Base-by-base conservation (phyloP, 2,113 vertebrate species). In the Leiothrix lutea region DNA sequence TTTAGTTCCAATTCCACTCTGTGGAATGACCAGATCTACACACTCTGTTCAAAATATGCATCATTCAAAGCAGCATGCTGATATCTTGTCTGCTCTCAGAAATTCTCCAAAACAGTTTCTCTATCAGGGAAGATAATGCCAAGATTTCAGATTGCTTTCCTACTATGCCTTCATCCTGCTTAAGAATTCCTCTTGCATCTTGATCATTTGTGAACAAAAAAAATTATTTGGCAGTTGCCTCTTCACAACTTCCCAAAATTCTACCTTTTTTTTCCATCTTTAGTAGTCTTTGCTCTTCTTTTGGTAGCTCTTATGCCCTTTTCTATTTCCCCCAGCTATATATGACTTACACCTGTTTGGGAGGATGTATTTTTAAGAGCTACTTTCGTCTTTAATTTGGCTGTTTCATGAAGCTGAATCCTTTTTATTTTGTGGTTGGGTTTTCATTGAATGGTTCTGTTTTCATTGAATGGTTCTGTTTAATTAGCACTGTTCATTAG, bases 401-500 rank as follows among this genome's bases (percentile, higher is more conserved):
- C 35, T 71, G 12, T 79, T 96, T 80, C 74, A 73, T 2, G 20
- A 86, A 90, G 28, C n/a, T 92, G 54, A 44, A 72, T 72, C 28
- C 53, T 79, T 77, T 86, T 80, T 14, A 36, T 93, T 95, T 77
- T 92, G 62, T 70, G 94, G 90, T 35, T 88, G 36, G 4, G 11
- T 79, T 95, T 94, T 94, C 71, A 65, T 61, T 95, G 66, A 94
- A 90, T 87, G 20, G 44, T 65, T 93, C 81, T 79, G 22, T 87
- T 94, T 95, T 94, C 66, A 53, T 69, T 93, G 66, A 94, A 93
- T 92, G n/a, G 45, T 85, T 92, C 90, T 72, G 66, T 88, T 90
- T 75, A 95, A 97, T 96, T 96, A 97, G 45, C 60, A 83, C 62
- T 77, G 31, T 92, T 88, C 66, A 81, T 94, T 95, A 94, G 69